Evolutionary conservation across 2,797 vertebrate genomes (phyloP).

Genomic region (Sebastes flavidus): DNA sequence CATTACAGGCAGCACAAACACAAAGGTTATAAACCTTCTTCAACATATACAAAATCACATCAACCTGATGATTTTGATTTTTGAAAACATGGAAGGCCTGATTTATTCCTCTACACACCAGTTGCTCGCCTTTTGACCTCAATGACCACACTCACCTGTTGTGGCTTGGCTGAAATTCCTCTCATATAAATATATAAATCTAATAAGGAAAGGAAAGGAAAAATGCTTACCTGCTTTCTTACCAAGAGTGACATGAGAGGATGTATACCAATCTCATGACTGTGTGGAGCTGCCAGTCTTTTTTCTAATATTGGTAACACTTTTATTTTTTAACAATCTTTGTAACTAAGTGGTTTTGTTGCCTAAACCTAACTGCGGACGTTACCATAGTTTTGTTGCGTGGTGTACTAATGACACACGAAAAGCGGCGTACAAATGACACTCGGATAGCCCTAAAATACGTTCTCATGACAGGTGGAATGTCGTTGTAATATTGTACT

Average conservation of each 20-base stretch:
- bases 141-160: not conserved
- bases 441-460: too few species aligned
- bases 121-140: not conserved
- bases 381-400: too few species aligned
- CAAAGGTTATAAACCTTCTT: not conserved
- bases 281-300: too few species aligned
- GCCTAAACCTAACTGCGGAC: too few species aligned
- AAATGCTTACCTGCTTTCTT: not conserved
- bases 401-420: too few species aligned
- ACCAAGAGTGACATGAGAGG: too few species aligned
- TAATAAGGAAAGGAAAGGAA: not conserved
- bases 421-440: too few species aligned
- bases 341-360: too few species aligned
- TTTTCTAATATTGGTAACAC: too few species aligned
- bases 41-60: not conserved
- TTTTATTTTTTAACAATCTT: too few species aligned
- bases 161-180: not conserved
- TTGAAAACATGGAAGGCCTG: not conserved
- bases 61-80: not conserved
- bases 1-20: not conserved
- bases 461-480: too few species aligned
- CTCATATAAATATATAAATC: not conserved
- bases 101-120: conserved; percentile 2
- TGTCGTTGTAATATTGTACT: too few species aligned
- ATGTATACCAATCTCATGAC: not conserved